phyloP scores from a whole-genome alignment of 2,797 vertebrate species.

The Philypnodon macrostomus region DNA sequence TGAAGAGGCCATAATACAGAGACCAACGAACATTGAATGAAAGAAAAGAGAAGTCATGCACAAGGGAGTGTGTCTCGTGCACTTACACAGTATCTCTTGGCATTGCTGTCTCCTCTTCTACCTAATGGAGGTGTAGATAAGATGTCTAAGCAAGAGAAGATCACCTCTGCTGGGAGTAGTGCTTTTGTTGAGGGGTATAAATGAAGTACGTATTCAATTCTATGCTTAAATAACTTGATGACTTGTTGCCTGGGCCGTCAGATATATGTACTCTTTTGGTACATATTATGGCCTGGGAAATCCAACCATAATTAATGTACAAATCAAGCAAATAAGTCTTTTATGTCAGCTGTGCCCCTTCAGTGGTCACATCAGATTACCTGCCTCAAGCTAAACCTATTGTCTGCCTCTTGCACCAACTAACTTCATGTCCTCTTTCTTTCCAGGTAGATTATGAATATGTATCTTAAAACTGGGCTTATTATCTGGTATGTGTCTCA shows the following conservation, averaged over 20 bases:
- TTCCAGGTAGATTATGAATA: too few species aligned
- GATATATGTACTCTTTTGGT: too few species aligned
- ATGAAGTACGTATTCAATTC: slow-evolving; percentile 19
- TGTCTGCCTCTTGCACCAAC: too few species aligned
- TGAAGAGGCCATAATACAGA: neutral
- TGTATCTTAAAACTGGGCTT: too few species aligned
- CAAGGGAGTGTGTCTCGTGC: neutral
- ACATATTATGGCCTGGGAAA: too few species aligned
- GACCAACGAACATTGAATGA: neutral
- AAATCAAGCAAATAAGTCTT: too few species aligned
- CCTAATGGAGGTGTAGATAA: slow-evolving; percentile 27
- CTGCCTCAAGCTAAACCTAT: too few species aligned
- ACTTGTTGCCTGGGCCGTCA: neutral
- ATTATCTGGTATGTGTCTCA: too few species aligned
- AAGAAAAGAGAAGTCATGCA: slow-evolving; percentile 14
- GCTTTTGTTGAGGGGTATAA: slow-evolving; percentile 11
- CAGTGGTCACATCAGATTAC: too few species aligned
- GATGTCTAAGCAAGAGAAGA: slow-evolving; percentile 14
- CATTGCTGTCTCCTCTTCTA: slow-evolving; percentile 18
- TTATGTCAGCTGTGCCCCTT: too few species aligned
- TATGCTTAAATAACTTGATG: slow-evolving; percentile 11
- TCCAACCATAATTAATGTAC: too few species aligned
- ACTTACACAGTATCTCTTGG: slow-evolving; percentile 3
- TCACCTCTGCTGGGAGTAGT: slow-evolving; percentile 24
- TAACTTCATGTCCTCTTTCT: too few species aligned